Percentiles rank a stretch among this genome's conserved stretches.
These are phyloP conservation scores for Leptinotarsa lineolata DNA, from an alignment of 1,140 invertebrate genomes.

Conservation along the genomic window DNA sequence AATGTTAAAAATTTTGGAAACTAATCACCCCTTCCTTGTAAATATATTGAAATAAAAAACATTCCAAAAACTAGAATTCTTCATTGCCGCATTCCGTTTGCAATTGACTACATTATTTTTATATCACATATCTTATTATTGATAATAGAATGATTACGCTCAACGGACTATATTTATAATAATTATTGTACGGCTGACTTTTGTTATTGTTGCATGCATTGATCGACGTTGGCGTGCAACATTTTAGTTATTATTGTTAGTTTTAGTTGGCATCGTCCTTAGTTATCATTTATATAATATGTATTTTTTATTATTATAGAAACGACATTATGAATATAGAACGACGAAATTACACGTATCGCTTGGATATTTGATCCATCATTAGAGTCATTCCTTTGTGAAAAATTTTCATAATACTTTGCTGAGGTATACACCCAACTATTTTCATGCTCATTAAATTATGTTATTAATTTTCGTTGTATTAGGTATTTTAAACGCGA, in stretches of 20 bases:
- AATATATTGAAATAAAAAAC: background rate
- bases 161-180: constrained; percentile 44
- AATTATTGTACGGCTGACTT: constrained; percentile 42
- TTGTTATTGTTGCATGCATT: constrained; percentile 43
- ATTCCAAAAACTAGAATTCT: background rate
- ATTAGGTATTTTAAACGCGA: background rate
- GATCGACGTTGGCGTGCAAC: constrained; percentile 38
- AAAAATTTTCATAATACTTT: background rate
- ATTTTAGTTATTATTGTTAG: constrained; percentile 39
- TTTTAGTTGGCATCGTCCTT: constrained; percentile 26
- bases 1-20: background rate
- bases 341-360: constrained; percentile 13
- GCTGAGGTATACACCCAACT: background rate
- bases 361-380: background rate
- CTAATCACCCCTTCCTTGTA: background rate
- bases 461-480: background rate
- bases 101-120: constrained; percentile 7
- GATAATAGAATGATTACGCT: constrained; percentile 38
- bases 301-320: constrained; percentile 23
- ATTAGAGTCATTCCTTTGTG: constrained; percentile 1
- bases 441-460: background rate
- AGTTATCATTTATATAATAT: constrained; percentile 21
- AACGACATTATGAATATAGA: constrained; percentile 22
- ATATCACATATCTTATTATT: constrained; percentile 33
- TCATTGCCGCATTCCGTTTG: background rate